Conservation (phyloP, 2,797 vertebrate species). For the Girardinus metallicus region DNA sequence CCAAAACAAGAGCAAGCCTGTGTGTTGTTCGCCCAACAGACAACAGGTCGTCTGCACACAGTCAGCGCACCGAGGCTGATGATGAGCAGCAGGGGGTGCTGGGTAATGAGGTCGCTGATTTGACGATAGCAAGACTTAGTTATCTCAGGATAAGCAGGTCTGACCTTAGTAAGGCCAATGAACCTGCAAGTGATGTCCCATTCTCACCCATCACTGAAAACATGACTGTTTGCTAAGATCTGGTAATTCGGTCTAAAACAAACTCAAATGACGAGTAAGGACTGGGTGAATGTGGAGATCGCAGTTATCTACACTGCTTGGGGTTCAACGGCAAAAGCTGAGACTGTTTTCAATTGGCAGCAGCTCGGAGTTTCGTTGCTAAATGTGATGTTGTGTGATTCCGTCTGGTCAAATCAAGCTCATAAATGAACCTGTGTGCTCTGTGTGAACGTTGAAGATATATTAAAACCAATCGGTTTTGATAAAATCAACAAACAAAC, state of each 20-base stretch:
- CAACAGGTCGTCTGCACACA: not conserved
- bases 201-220: conserved; percentile 17
- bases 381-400: not conserved
- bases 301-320: not conserved
- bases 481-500: not conserved
- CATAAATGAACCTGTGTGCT: not conserved
- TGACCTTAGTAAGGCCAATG: conserved; percentile 27
- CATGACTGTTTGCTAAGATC: not conserved
- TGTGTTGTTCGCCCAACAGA: not conserved
- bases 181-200: conserved; percentile 9
- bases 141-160: conserved; percentile 53
- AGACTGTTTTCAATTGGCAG: not conserved
- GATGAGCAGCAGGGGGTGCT: conserved; percentile 68
- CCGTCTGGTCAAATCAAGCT: not conserved
- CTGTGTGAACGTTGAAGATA: not conserved
- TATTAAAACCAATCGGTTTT: not conserved
- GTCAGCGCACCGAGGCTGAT: not conserved
- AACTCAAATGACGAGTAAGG: not conserved
- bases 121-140: conserved; percentile 50
- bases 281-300: not conserved
- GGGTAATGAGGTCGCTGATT: conserved; percentile 70
- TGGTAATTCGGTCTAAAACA: not conserved
- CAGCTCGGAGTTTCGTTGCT: not conserved
- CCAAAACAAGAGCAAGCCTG: conserved; percentile 9
- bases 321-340: not conserved